A percentile compares a stretch with the other conserved stretches of the same genome.
Evolutionary conservation across 2,113 vertebrate species (phyloP).

Genomic region (Myiozetetes cayanensis): DNA sequence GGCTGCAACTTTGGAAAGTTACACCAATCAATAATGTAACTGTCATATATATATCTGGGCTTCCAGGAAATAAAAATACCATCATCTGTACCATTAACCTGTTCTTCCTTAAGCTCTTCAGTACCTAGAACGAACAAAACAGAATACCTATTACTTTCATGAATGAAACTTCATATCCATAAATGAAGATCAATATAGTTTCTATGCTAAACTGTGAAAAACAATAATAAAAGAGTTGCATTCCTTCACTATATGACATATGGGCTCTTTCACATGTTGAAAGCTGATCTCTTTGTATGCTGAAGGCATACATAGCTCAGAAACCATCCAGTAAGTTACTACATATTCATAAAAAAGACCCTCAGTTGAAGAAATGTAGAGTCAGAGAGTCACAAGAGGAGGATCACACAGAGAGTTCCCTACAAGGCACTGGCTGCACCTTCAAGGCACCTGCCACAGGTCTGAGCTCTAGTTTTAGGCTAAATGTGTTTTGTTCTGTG

Average conservation of each 20-base stretch:
- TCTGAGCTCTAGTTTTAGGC: not conserved
- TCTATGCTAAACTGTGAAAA: not conserved
- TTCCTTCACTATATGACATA: not conserved
- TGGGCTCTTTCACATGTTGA: not conserved
- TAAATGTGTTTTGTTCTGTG: not conserved
- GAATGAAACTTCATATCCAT: not conserved
- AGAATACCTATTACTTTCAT: not conserved
- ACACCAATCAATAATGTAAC: conserved; percentile 78
- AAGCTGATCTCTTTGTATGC: not conserved
- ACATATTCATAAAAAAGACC: not conserved
- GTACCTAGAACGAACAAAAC: conserved; percentile 30
- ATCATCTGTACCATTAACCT: conserved; percentile 17
- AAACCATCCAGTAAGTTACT: not conserved
- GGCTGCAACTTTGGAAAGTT: not conserved
- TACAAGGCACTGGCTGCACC: not conserved
- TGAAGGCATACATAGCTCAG: not conserved
- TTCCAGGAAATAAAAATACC: conserved; percentile 71
- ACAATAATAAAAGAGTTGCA: not conserved
- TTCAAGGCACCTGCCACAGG: not conserved
- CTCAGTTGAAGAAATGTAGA: not conserved
- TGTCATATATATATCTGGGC: not conserved
- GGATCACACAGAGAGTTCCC: not conserved
- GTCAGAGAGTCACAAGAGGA: not conserved
- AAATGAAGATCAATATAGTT: not conserved
- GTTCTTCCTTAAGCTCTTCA: not conserved